Base-by-base conservation (phyloP, 2,888 invertebrate species). In the Ypsolopha scabrella region DNA sequence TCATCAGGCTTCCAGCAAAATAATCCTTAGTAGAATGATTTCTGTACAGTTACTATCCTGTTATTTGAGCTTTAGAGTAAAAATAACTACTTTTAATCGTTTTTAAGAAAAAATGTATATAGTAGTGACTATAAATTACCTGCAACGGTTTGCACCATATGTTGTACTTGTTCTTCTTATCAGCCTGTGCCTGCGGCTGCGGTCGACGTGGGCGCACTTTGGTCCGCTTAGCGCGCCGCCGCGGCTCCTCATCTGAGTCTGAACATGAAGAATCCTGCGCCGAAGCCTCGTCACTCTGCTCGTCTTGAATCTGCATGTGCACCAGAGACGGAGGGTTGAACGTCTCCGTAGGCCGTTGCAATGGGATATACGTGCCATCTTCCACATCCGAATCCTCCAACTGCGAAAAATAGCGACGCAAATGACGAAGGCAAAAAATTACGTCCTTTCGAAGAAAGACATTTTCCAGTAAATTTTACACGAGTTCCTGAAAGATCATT, bases 131-230 rank as follows among this genome's bases (percentile, higher is more conserved):
- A 37, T 45, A 14, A 43, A 7, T 55, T 60, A 83, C 87, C 79
- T 86, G 76, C 57, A 90, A 68, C 33, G 89, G 81, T 55, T 88
- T 88, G 57, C 89, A 88, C 95, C 95, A 96, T 58, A 95, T 89
- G 72, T 93, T 93, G 65, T 94, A 94, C 72, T 92, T 92, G 53
- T 90, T 91, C 56, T 88, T 88, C 59, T 87, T 90, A 14, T 77
- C 86, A 0, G 81, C 60, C 11, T 81, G 80, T 10, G 68, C 50
- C 52, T 61, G 70, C 50, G 67, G 64, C 51, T 66, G 65, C 46
- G 73, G 71, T 52, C 73, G 65, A 48, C 70, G 65, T 41, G 73
- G 83, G 6, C 79, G 72, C 53, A 83, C 60, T 51, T 88, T 82
- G 7, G 89, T 88, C 53, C 88, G 88, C 62, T 92, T 92, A 0